Conservation (phyloP, 37 sponge, comb jelly and placozoan genomes). For the Ephydatia muelleri region DNA sequence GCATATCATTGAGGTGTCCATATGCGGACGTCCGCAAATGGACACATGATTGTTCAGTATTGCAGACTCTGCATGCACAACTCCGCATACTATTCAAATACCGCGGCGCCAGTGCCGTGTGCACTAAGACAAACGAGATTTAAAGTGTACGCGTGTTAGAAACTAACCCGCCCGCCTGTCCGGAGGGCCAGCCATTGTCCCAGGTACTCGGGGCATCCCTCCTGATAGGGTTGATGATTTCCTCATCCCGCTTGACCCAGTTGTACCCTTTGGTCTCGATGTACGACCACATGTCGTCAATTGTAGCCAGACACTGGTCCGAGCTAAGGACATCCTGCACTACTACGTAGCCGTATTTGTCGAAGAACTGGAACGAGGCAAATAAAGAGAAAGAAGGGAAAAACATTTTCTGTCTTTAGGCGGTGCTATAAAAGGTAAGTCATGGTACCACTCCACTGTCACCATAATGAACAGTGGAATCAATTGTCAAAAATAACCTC, state of each 20-base stretch:
- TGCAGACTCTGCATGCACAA: no score
- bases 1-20: no score
- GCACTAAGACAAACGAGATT: no score
- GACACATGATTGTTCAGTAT: no score
- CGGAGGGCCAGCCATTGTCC: conserved; percentile 38
- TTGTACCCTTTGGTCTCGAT: neutral
- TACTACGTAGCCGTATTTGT: conserved; percentile 4
- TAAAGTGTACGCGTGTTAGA: no score
- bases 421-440: no score
- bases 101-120: no score
- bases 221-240: conserved; percentile 43
- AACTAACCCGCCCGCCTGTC: neutral
- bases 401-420: conserved; percentile 24
- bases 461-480: no score
- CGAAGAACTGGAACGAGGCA: conserved; percentile 4
- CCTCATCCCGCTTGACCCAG: conserved; percentile 7
- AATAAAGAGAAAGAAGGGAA: neutral
- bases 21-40: no score
- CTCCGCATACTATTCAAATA: no score
- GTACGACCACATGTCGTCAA: conserved; percentile 4
- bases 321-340: neutral
- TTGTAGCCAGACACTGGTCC: neutral
- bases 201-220: conserved; percentile 38
- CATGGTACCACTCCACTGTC: no score
- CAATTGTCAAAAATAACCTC: no score